Percentiles rank a stretch among this genome's conserved stretches.
Conservation (phyloP, 2,113 vertebrate genomes). For the Urocynchramus pylzowi region DNA sequence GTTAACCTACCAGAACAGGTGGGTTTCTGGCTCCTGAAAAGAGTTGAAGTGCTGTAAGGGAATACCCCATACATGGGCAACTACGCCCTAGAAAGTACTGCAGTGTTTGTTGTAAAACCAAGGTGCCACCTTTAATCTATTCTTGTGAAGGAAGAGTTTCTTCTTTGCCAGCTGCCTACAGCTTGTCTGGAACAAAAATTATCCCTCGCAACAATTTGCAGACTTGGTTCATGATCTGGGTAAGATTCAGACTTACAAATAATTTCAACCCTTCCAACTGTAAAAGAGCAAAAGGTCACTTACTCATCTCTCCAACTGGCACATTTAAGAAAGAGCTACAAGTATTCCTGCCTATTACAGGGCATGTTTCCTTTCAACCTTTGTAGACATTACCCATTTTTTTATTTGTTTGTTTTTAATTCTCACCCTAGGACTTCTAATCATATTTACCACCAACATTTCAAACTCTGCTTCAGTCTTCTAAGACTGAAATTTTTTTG, state of each 20-base stretch:
- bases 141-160: background rate
- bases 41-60: accelerated
- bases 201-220: background rate
- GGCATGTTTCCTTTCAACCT: background rate
- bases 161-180: background rate
- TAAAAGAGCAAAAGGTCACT: background rate
- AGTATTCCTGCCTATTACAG: background rate
- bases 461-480: background rate
- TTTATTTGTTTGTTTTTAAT: background rate
- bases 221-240: background rate
- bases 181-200: background rate
- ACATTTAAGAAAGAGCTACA: background rate
- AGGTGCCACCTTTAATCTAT: background rate
- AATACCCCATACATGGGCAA: accelerated
- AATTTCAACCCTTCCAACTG: background rate
- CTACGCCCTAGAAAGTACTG: background rate
- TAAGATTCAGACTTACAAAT: background rate
- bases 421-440: background rate
- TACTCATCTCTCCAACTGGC: background rate
- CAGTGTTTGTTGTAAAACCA: background rate
- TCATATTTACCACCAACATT: background rate
- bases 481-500: background rate
- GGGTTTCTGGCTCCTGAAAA: background rate
- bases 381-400: background rate
- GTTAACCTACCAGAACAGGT: background rate